Evolutionary conservation across 2,888 invertebrate genomes (phyloP).

Genomic region (Drosophila kambysellisi): DNA sequence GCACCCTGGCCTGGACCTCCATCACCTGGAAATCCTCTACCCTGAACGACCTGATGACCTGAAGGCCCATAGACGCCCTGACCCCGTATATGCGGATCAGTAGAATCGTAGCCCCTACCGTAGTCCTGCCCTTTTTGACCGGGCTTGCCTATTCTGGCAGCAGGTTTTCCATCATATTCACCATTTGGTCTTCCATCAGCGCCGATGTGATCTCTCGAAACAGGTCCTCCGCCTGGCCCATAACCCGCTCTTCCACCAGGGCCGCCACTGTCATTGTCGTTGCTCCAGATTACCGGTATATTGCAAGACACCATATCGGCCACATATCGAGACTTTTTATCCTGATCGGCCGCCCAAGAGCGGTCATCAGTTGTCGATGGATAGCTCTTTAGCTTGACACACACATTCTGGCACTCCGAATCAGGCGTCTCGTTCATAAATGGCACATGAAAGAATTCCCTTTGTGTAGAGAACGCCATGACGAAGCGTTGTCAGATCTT

Average conservation of each 20-base stretch:
- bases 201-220: background rate
- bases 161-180: conserved; percentile 1
- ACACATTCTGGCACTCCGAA: conserved; percentile 66
- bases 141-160: background rate
- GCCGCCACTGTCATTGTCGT: conserved; percentile 8
- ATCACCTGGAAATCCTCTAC: background rate
- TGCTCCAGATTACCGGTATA: conserved; percentile 41
- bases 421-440: conserved; percentile 75
- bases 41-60: conserved; percentile 1
- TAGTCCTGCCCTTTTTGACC: conserved; percentile 11
- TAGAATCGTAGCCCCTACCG: background rate
- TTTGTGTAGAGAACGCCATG: conserved; percentile 85
- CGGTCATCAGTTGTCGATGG: conserved; percentile 79
- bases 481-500: conserved; percentile 5
- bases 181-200: conserved; percentile 9
- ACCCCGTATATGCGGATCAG: background rate
- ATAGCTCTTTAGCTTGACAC: conserved; percentile 81
- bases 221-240: conserved; percentile 10
- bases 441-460: conserved; percentile 81
- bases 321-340: conserved; percentile 79
- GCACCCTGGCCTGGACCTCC: background rate
- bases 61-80: background rate
- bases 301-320: conserved; percentile 81
- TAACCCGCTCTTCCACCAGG: conserved; percentile 17
- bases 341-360: conserved; percentile 80